phyloP scores from a whole-genome alignment of 2,113 vertebrate species.

The Ahaetulla prasina region DNA sequence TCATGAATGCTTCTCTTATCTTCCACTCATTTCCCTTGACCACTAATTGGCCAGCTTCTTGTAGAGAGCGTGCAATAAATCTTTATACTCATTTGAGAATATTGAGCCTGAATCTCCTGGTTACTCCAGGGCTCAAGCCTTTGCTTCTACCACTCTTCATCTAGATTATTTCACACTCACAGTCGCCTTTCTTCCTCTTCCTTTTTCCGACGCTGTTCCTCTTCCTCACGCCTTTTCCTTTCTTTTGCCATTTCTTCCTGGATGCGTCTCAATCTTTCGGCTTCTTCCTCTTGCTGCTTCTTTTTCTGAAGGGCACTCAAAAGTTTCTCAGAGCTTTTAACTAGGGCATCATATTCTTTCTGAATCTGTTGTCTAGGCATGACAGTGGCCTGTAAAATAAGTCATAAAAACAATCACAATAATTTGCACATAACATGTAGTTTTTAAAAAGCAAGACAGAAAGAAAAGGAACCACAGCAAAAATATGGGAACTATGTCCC shows the following conservation, averaged over 20 bases:
- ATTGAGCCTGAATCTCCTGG: background rate
- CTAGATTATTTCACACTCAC: constrained; percentile 70
- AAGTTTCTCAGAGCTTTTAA: constrained; percentile 86
- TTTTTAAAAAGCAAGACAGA: background rate
- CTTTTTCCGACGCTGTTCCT: constrained; percentile 77
- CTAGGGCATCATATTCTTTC: constrained; percentile 80
- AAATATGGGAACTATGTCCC: background rate
- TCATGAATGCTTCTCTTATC: background rate
- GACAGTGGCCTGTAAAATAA: constrained; percentile 71
- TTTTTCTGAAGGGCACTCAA: constrained; percentile 86
- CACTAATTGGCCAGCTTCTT: background rate
- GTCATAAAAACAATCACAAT: background rate
- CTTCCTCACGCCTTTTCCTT: constrained; percentile 82
- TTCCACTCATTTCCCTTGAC: background rate
- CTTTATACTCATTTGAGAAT: background rate
- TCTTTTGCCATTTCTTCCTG: constrained; percentile 96
- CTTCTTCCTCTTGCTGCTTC: constrained; percentile 92
- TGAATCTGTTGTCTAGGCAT: constrained; percentile 90
- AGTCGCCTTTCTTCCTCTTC: constrained; percentile 85
- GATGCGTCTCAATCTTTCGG: constrained; percentile 83
- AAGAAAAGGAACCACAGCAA: background rate
- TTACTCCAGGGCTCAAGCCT: background rate
- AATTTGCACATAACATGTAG: background rate
- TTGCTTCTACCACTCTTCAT: background rate
- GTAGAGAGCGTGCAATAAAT: background rate